Base-by-base conservation (phyloP, 37 sponge, comb jelly and placozoan genomes). In the Spongilla lacustris region DNA sequence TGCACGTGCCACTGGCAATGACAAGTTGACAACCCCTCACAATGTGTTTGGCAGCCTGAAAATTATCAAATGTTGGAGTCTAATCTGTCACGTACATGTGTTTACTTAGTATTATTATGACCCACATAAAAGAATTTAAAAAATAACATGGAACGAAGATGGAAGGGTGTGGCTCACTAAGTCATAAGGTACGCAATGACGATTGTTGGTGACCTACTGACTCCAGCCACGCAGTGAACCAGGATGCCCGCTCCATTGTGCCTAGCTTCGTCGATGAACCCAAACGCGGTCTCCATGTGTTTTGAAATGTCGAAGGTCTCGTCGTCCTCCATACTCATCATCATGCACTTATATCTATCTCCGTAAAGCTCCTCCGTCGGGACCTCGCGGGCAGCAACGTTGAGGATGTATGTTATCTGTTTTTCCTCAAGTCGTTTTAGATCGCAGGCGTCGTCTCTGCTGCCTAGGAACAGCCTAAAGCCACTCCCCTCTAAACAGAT, bases 171-270 rank as follows among this genome's bases (percentile, higher is more conserved):
- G 66, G 50, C 79, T 82, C 34, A 75, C 81, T 32, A 30, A 33
- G 79, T 25, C 76, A 88, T 92, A 22, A 87, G 80, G 67, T 79
- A 92, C 24, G 89, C 89, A 17, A 88, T 80, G 36, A 88, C 85
- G 13, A 84, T 58, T 9, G 87, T 85, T 30, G 77, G 73, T 21
- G 93, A 93, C 26, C 93, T 48, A 77, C 93, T 93, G 36, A 74
- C 83, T 38, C 93, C 93, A 4, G 88, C 86, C 33, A 78, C 50
- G 35, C 93, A 93, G 78, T 93, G 89, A 6, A 93, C 89, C 73
- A 93, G 74, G 25, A 93, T 50, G 69, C 50, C 73, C 12, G 68
- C 69, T 19, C 83, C 74, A 14, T 66, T 22, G 4, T n/a, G 68
- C 22, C 71, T 8, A 26, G 87, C 89, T 49, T 75, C 67, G 36